These are phyloP conservation scores for Poecile atricapillus DNA, from an alignment of 2,113 vertebrate species.

Conservation along the genomic window DNA sequence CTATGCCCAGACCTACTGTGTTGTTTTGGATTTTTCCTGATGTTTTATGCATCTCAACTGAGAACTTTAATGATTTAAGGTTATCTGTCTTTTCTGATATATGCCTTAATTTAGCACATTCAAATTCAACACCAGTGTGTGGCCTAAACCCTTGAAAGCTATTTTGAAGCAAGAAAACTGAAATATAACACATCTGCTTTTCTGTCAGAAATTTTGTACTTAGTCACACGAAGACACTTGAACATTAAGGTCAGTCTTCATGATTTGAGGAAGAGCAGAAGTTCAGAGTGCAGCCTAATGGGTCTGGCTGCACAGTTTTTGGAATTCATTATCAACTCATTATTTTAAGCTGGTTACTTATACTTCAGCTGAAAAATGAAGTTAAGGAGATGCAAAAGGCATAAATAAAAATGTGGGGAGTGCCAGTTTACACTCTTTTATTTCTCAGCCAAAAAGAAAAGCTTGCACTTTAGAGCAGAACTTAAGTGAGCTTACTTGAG, in stretches of 20 bases:
- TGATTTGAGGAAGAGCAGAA: not conserved
- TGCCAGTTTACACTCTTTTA: not conserved
- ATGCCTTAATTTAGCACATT: not conserved
- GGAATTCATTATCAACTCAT: not conserved
- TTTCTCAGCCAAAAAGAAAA: not conserved
- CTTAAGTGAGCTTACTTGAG: not conserved
- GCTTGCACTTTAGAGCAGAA: not conserved
- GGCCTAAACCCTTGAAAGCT: not conserved
- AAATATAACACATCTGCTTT: not conserved
- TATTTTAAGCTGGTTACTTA: not conserved
- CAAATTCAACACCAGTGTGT: not conserved
- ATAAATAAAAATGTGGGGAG: not conserved
- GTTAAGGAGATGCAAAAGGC: not conserved
- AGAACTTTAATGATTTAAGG: not conserved
- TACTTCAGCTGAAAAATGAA: not conserved
- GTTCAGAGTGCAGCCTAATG: not conserved
- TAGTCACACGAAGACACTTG: not conserved
- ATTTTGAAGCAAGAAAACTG: not conserved
- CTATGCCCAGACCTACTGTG: not conserved
- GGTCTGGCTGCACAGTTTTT: not conserved
- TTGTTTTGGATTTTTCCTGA: not conserved
- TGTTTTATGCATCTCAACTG: not conserved
- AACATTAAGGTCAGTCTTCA: not conserved
- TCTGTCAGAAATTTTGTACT: not conserved
- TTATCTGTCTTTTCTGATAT: not conserved